A percentile compares a stretch with the other conserved stretches of the same genome.
phyloP scores from a whole-genome alignment of 1,140 invertebrate genomes.

The Pseudachorutes palmiensis region DNA sequence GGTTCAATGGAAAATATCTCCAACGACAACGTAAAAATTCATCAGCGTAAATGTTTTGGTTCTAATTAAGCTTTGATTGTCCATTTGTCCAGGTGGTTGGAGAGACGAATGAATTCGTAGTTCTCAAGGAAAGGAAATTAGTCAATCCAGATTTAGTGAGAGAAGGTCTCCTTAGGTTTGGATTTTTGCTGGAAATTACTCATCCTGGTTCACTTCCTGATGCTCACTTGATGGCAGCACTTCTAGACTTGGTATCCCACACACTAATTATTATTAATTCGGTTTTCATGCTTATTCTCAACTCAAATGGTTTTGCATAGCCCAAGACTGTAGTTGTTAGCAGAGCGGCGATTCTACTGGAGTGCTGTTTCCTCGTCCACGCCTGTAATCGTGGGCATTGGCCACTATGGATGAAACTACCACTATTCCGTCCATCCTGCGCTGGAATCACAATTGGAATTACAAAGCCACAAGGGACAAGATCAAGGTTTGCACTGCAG shows the following conservation, averaged over 20 bases:
- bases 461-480: constrained; percentile 21
- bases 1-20: constrained; percentile 33
- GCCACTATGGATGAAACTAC: constrained; percentile 86
- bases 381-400: constrained; percentile 92
- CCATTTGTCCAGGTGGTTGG: constrained; percentile 25
- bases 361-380: constrained; percentile 94
- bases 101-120: constrained; percentile 58
- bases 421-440: constrained; percentile 66
- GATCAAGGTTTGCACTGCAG: constrained; percentile 64
- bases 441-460: constrained; percentile 41
- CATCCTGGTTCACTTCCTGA: constrained; percentile 92
- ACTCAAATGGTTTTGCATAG: too few species aligned
- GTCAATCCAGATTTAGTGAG: constrained; percentile 63
- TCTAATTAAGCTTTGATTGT: too few species aligned
- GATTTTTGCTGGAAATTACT: constrained; percentile 86
- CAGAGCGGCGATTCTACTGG: constrained; percentile 79
- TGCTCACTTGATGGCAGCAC: constrained; percentile 85
- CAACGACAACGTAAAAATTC: constrained; percentile 32
- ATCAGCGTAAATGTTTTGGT: too few species aligned
- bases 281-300: not conserved
- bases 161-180: constrained; percentile 72
- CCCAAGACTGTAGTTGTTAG: constrained; percentile 86
- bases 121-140: constrained; percentile 72
- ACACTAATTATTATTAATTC: constrained; percentile 9
- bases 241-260: constrained; percentile 77